A percentile compares a stretch with the other conserved stretches of the same genome.
phyloP scores from a whole-genome alignment of 1,140 invertebrate genomes.

The Cryptotermes secundus region DNA sequence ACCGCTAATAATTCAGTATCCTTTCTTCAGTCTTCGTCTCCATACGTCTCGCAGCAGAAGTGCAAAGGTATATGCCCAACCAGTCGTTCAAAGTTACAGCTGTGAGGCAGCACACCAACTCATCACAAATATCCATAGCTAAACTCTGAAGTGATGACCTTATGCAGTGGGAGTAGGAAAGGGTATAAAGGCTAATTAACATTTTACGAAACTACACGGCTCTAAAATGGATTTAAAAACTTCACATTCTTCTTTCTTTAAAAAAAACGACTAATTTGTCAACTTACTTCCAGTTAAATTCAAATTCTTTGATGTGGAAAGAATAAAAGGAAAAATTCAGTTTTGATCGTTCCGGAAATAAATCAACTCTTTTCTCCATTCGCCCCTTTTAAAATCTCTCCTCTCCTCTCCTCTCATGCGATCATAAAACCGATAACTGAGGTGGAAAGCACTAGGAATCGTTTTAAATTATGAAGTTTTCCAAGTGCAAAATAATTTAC shows the following conservation, averaged over 20 bases:
- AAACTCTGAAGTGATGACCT: background rate
- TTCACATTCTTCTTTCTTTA: background rate
- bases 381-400: background rate
- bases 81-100: no score
- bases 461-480: background rate
- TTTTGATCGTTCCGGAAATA: background rate
- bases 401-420: background rate
- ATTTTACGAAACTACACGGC: background rate
- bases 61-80: no score
- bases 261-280: background rate
- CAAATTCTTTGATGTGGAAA: background rate
- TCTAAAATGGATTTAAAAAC: background rate
- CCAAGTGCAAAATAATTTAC: background rate
- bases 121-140: background rate
- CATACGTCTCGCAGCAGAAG: no score
- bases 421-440: background rate
- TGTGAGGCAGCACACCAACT: background rate
- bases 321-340: background rate
- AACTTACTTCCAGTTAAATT: slow-evolving; percentile 1
- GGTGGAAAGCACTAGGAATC: background rate
- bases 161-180: background rate
- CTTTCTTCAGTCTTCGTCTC: no score
- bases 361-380: background rate
- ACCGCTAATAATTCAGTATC: no score
- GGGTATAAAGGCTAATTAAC: background rate